Evolutionary conservation across 2,113 vertebrate genomes (phyloP).

Genomic region (Pipra filicauda): DNA sequence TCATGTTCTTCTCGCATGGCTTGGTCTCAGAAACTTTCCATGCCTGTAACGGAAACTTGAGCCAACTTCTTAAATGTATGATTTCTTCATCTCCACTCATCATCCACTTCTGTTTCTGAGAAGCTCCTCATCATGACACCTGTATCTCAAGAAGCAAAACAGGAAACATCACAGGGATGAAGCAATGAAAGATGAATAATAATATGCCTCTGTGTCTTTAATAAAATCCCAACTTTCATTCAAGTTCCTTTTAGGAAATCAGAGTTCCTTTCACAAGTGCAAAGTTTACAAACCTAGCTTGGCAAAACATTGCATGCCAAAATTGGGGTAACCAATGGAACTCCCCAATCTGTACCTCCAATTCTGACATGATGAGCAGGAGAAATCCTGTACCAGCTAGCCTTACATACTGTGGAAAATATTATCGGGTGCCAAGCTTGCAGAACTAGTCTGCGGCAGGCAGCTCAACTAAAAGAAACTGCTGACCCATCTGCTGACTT

Average conservation of each 20-base stretch:
- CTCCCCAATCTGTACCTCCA: not conserved
- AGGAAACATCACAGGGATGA: conserved; percentile 72
- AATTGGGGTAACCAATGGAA: not conserved
- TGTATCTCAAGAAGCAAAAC: conserved; percentile 74
- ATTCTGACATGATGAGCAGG: not conserved
- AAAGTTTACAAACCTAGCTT: not conserved
- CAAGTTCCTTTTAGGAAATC: conserved; percentile 55
- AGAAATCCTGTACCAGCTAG: not conserved
- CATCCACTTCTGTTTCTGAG: conserved; percentile 69
- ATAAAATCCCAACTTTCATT: conserved; percentile 61
- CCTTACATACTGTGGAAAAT: not conserved
- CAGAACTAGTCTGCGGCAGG: not conserved
- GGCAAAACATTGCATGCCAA: not conserved
- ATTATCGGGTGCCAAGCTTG: not conserved
- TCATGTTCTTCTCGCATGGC: conserved; percentile 66
- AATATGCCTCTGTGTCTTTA: conserved; percentile 65
- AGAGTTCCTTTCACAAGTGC: not conserved
- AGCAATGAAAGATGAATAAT: conserved; percentile 63
- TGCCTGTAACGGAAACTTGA: conserved; percentile 67
- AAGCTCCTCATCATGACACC: conserved; percentile 71
- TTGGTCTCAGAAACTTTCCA: conserved; percentile 67
- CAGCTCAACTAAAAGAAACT: conserved; percentile 5
- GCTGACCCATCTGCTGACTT: conserved; percentile 2
- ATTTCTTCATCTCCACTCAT: conserved; percentile 71
- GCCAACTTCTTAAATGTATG: conserved; percentile 70